Base-by-base conservation (phyloP, 2,888 invertebrate species). In the Ectobius pallidus region DNA sequence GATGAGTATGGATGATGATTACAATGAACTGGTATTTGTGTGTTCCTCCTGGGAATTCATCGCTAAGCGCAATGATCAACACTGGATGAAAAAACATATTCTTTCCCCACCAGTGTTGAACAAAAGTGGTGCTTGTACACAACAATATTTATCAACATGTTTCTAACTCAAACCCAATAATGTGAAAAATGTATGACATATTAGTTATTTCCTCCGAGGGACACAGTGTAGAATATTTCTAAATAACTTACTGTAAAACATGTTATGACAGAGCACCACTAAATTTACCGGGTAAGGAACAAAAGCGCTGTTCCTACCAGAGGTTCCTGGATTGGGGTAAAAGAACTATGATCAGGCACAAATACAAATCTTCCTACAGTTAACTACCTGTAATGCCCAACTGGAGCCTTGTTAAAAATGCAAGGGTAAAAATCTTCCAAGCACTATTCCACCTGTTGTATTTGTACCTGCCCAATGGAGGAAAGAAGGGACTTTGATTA, bases 281-380 rank as follows among this genome's bases (percentile, higher is more conserved):
- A 22, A 14, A 61, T n/a, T 30, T 61, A 7, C 25, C n/a, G 42
- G 42, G 63, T 16, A 39, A 16, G 25, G 30, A 22, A 27, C 65
- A 65, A 65, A 55, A 14, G 65, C 65, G 65, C 27, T 65, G 65
- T 58, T 25, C 58, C 30, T n/a, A 58, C n/a, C 58, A 18, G 27
- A 58, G 58, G 58, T 27, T 58, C 30, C n/a, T n/a, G 22, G 58
- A 30, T 3, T 18, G 2, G 16, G 32, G n/a, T 14, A 30, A 7
- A 34, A 34, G 34, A 11, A 34, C 6, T 34, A 7, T 11, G 34
- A 34, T 34, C 34, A 34, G 34, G 34, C 34, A 34, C 34, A 34
- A 34, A 34, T 7, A 34, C n/a, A n/a, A n/a, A n/a, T n/a, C n/a
- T n/a, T n/a, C n/a, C n/a, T n/a, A n/a, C n/a, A n/a, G n/a, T n/a